phyloP scores from a whole-genome alignment of 2,113 vertebrate genomes.

The Myodes glareolus region DNA sequence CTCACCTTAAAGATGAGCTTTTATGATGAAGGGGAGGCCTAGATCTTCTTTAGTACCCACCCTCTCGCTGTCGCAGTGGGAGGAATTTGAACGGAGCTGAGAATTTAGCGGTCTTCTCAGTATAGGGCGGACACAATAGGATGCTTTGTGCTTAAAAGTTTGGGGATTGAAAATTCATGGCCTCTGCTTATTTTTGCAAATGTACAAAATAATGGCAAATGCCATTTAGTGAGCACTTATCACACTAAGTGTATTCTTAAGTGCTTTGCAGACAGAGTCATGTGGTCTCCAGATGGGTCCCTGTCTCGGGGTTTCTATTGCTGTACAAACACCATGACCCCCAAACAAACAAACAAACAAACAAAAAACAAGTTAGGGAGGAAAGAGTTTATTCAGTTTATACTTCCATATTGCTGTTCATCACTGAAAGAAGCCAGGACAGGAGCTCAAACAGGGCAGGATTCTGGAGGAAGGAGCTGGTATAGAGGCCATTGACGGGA shows the following conservation, averaged over 20 bases:
- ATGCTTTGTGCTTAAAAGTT: background rate
- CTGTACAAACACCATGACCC: background rate
- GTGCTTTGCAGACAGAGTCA: background rate
- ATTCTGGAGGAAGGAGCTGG: background rate
- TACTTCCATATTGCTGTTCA: background rate
- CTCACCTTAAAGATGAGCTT: background rate
- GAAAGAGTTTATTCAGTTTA: background rate
- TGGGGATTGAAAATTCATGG: background rate
- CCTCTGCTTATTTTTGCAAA: constrained; percentile 24
- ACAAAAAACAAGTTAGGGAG: background rate
- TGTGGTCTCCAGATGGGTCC: background rate
- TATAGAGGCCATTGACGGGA: background rate
- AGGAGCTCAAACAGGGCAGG: background rate
- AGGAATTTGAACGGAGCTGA: background rate
- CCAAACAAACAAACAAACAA: background rate
- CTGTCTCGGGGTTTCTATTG: background rate
- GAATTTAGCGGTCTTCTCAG: background rate
- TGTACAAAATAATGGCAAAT: background rate
- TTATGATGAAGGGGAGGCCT: background rate
- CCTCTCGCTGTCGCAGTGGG: background rate
- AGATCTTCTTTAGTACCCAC: background rate
- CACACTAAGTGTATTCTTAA: background rate
- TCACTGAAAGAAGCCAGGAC: background rate
- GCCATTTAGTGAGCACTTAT: background rate
- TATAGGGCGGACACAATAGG: background rate